Evolutionary conservation across 2,113 vertebrate species (phyloP).

Genomic region (Otocyon megalotis): DNA sequence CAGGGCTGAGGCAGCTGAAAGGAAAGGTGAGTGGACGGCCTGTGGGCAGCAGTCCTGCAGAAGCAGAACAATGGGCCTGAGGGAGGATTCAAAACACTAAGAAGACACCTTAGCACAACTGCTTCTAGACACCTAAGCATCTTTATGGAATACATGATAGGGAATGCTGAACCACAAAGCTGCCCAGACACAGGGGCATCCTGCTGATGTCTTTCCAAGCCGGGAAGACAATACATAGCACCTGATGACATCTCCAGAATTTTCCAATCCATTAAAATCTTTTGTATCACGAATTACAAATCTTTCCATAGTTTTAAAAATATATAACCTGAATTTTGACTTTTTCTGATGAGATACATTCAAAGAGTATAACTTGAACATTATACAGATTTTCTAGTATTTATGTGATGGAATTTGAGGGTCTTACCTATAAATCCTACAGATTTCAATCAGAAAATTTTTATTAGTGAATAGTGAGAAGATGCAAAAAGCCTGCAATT

Average conservation of each 20-base stretch:
- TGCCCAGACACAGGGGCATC: constrained; percentile 30
- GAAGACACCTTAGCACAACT: constrained; percentile 80
- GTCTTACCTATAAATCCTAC: constrained; percentile 43
- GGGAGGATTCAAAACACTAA: constrained; percentile 83
- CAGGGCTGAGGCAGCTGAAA: constrained; percentile 88
- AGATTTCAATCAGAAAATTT: constrained; percentile 77
- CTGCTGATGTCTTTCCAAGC: constrained; percentile 1
- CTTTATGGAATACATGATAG: constrained; percentile 71
- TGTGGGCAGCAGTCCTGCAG: constrained; percentile 78
- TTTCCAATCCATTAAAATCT: constrained; percentile 40
- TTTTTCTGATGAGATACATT: constrained; percentile 27
- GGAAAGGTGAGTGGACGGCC: constrained; percentile 88
- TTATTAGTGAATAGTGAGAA: constrained; percentile 68
- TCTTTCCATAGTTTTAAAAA: constrained; percentile 40
- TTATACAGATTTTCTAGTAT: constrained; percentile 65
- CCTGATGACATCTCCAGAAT: constrained; percentile 34
- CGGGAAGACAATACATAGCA: not conserved
- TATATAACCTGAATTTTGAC: constrained; percentile 5
- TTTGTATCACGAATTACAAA: constrained; percentile 67
- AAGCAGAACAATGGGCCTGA: constrained; percentile 82
- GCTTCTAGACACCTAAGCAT: constrained; percentile 78
- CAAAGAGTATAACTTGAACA: constrained; percentile 66
- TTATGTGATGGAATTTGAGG: constrained; percentile 74
- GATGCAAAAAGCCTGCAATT: constrained; percentile 74
- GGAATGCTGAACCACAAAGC: not conserved